Base-by-base conservation (phyloP, 1,140 invertebrate genomes). In the Amyelois transitella region DNA sequence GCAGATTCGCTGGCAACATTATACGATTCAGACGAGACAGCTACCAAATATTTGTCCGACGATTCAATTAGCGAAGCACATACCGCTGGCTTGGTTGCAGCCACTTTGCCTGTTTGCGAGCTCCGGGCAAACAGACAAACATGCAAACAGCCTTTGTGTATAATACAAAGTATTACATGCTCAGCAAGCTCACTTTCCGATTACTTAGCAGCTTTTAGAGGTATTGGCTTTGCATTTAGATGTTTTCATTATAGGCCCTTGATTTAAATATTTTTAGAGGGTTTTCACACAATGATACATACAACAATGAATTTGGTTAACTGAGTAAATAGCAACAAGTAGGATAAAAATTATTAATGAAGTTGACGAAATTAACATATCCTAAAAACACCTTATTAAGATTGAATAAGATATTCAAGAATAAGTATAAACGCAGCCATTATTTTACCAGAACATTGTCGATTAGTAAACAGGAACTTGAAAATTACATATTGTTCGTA, bases 31-130 rank as follows among this genome's bases (percentile, higher is more conserved):
- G 32, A 38, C 32, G 32, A 38, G 32, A 38, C 32, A 38, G 32
- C 32, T 56, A 48, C 61, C 64, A 65, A 71, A 71, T 67, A 62
- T 69, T 72, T 69, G 59, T 52, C 51, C 58, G 55, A 52, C 66
- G 63, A 69, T 69, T 65, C 69, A 69, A 72, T 69, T 69, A 72
- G 61, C 55, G 56, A 52, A 50, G 65, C 50, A 63, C 60, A 57
- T 63, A 66, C 48, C 43, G 55, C 28, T 32, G 54, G 38, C 49
- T 28, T 32, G 38, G 25, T 50, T 43, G 43, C 32, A 59, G 18
- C 43, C 52, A 44, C 49, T 20, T 61, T 50, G 43, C 22, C 54
- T 54, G 58, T 60, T 60, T 60, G 47, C 43, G 19, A 14, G n/a
- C 43, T 19, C 45, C 5, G 12, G 10, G 17, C 45, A 48, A 19